Percentiles rank a stretch among this genome's conserved stretches.
phyloP scores from a whole-genome alignment of 2,797 vertebrate species.

The Mormyrus proboscirostris region DNA sequence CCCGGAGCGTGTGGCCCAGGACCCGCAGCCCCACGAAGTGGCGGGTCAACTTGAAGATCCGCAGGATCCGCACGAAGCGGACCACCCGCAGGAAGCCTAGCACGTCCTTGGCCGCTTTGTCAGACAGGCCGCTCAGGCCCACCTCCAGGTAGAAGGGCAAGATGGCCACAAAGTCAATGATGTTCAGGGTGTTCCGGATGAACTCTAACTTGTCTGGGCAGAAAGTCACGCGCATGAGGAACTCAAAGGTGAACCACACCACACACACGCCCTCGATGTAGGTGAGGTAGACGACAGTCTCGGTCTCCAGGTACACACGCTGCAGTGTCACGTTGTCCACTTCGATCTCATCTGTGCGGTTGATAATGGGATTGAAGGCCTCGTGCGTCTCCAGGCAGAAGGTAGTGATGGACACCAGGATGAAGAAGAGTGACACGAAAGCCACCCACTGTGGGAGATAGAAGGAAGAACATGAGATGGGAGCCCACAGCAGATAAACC shows the following conservation, averaged over 20 bases:
- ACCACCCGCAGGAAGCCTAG: constrained; percentile 81
- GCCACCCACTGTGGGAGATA: constrained; percentile 69
- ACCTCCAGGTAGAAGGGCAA: constrained; percentile 86
- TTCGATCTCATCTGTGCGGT: constrained; percentile 79
- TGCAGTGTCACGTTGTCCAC: constrained; percentile 69
- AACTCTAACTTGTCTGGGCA: constrained; percentile 84
- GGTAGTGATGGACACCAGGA: constrained; percentile 97
- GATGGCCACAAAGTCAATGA: constrained; percentile 88
- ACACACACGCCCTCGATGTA: constrained; percentile 86
- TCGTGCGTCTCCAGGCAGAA: constrained; percentile 99
- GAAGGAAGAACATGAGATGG: constrained; percentile 11
- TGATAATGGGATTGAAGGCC: constrained; percentile 95
- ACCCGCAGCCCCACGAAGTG: constrained; percentile 81
- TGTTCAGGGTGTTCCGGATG: constrained; percentile 82
- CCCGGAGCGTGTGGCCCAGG: constrained; percentile 78
- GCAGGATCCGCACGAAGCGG: constrained; percentile 79
- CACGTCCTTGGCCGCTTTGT: constrained; percentile 84
- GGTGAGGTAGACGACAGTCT: constrained; percentile 80
- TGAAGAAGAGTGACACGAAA: constrained; percentile 89
- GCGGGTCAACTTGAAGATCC: constrained; percentile 85
- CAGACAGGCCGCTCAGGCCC: constrained; percentile 78
- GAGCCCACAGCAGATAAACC: background rate
- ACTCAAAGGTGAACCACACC: constrained; percentile 86
- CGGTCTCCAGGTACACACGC: constrained; percentile 71
- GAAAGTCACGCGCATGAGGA: constrained; percentile 80